A percentile compares a stretch with the other conserved stretches of the same genome.
Evolutionary conservation across 2,113 vertebrate genomes (phyloP).

Genomic region (Agapornis roseicollis): DNA sequence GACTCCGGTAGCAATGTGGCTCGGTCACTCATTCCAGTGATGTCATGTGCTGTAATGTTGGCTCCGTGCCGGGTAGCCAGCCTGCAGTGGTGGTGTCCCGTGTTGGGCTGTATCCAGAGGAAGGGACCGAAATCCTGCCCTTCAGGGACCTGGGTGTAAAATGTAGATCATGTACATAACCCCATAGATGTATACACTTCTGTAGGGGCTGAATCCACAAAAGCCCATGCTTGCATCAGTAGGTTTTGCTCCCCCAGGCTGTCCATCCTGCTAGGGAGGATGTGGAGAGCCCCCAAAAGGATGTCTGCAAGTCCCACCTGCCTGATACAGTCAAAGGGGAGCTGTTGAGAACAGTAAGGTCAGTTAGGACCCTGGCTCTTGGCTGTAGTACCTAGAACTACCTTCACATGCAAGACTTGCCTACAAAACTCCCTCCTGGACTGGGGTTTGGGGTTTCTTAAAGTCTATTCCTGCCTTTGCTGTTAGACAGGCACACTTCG

Average conservation of each 20-base stretch:
- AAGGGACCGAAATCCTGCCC: not conserved
- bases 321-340: not conserved
- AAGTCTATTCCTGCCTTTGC: not conserved
- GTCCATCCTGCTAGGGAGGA: not conserved
- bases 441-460: not conserved
- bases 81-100: accelerated
- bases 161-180: not conserved
- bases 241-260: not conserved
- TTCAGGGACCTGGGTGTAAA: not conserved
- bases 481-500: not conserved
- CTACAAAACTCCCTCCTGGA: not conserved
- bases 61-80: accelerated
- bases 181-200: accelerated
- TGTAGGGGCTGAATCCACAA: not conserved
- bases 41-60: not conserved
- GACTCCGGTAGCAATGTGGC: accelerated
- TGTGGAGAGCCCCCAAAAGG: not conserved
- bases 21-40: not conserved
- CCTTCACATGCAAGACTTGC: not conserved
- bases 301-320: not conserved
- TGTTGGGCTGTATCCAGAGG: not conserved
- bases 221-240: not conserved
- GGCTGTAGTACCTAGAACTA: not conserved
- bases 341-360: not conserved
- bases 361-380: not conserved